These are phyloP conservation scores for Hirudinaria manillensis DNA, from an alignment of 2,888 invertebrate genomes.

Conservation along the genomic window DNA sequence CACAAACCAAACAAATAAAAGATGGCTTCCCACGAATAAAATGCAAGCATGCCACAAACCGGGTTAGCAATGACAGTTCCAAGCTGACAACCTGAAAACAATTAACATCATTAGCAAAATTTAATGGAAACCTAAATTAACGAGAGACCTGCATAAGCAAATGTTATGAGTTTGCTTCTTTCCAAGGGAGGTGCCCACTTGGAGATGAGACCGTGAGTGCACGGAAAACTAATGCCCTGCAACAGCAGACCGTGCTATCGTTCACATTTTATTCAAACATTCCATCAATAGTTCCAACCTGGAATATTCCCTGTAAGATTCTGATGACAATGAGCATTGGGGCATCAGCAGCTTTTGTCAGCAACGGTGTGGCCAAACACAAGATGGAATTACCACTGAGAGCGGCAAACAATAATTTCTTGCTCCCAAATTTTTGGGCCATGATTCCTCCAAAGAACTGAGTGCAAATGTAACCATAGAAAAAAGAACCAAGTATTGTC, in stretches of 20 bases:
- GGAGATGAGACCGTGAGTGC: conserved; percentile 51
- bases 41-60: conserved; percentile 74
- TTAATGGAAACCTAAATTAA: no score
- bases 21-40: conserved; percentile 52
- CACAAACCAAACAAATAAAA: conserved; percentile 40
- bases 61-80: conserved; percentile 80
- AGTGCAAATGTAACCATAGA: conserved; percentile 38
- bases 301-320: conserved; percentile 75
- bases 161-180: conserved; percentile 42
- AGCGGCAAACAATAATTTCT: conserved; percentile 31
- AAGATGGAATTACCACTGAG: conserved; percentile 33
- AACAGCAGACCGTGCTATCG: neutral
- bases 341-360: conserved; percentile 19
- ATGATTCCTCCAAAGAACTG: conserved; percentile 38
- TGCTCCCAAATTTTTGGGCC: conserved; percentile 36
- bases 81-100: conserved; percentile 67
- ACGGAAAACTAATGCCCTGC: conserved; percentile 52
- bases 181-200: conserved; percentile 52
- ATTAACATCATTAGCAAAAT: neutral
- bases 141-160: conserved; percentile 44
- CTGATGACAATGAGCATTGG: conserved; percentile 70
- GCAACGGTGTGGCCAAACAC: conserved; percentile 54
- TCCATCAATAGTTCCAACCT: conserved; percentile 57
- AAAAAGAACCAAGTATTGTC: conserved; percentile 36
- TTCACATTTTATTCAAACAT: neutral